Conservation (phyloP, 2,113 vertebrate species). For the Carassius auratus region DNA sequence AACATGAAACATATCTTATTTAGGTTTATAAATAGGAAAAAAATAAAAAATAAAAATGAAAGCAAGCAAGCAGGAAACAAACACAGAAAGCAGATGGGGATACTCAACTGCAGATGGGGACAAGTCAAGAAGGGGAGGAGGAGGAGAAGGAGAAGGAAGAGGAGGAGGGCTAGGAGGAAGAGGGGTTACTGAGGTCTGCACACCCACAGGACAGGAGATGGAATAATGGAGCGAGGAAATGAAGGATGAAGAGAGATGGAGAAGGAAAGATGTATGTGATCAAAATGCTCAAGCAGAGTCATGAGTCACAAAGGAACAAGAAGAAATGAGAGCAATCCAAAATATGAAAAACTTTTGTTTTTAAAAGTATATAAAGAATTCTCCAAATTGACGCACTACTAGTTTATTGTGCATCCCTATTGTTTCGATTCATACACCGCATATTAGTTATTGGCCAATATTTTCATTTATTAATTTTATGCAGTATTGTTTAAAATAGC, state of each 20-base stretch:
- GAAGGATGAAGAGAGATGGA: neutral
- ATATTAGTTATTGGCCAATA: too few species aligned
- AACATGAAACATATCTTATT: neutral
- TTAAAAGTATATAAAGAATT: neutral
- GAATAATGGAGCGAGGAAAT: neutral
- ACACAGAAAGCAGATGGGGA: conserved; percentile 41
- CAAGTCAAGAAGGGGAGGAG: conserved; percentile 16
- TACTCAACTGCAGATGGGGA: conserved; percentile 56
- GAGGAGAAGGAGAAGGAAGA: neutral
- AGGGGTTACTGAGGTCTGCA: conserved; percentile 30
- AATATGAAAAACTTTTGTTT: neutral
- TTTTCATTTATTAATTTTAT: too few species aligned
- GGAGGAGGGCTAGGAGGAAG: neutral
- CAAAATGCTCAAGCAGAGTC: neutral
- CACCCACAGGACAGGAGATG: conserved; percentile 1
- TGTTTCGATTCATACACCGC: too few species aligned
- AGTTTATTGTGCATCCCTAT: too few species aligned
- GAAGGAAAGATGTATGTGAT: neutral
- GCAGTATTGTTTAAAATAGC: too few species aligned
- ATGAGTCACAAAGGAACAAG: neutral
- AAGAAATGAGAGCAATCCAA: neutral
- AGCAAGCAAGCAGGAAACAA: conserved; percentile 29
- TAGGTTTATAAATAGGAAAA: neutral
- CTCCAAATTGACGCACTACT: neutral
- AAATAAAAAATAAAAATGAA: neutral